phyloP scores from a whole-genome alignment of 1,140 invertebrate species.

The Microvelia longipes region DNA sequence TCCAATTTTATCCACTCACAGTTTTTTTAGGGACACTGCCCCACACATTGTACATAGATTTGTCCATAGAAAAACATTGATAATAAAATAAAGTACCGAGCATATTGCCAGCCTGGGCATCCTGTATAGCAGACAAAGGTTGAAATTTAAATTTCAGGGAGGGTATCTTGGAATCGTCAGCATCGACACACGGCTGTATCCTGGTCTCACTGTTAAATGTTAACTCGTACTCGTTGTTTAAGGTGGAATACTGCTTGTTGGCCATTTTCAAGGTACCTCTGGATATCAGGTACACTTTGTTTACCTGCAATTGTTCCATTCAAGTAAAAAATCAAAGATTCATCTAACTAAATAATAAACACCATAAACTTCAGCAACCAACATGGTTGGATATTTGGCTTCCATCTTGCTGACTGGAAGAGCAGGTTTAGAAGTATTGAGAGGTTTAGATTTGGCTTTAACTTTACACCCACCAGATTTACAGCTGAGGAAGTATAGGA shows the following conservation, averaged over 20 bases:
- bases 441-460: too few relatives aligned
- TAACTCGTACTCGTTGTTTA: slow-evolving; percentile 95
- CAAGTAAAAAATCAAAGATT: too few relatives aligned
- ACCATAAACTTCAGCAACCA: neutral
- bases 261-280: slow-evolving; percentile 70
- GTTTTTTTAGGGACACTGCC: too few relatives aligned
- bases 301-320: too few relatives aligned
- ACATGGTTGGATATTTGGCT: neutral
- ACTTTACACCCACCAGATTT: too few relatives aligned
- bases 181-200: slow-evolving; percentile 48
- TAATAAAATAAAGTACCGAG: slow-evolving; percentile 45
- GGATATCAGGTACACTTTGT: slow-evolving; percentile 78
- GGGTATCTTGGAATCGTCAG: slow-evolving; percentile 48
- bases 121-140: slow-evolving; percentile 57
- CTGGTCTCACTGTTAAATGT: slow-evolving; percentile 67
- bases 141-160: slow-evolving; percentile 68
- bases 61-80: too few relatives aligned
- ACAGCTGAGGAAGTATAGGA: too few relatives aligned
- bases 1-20: too few relatives aligned
- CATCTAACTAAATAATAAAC: too few relatives aligned
- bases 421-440: too few relatives aligned
- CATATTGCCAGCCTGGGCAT: slow-evolving; percentile 44
- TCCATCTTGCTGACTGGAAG: too few relatives aligned
- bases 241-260: slow-evolving; percentile 70
- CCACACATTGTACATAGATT: too few relatives aligned